Conservation (phyloP, 2,888 invertebrate genomes). For the Drosophila maculinotata region DNA sequence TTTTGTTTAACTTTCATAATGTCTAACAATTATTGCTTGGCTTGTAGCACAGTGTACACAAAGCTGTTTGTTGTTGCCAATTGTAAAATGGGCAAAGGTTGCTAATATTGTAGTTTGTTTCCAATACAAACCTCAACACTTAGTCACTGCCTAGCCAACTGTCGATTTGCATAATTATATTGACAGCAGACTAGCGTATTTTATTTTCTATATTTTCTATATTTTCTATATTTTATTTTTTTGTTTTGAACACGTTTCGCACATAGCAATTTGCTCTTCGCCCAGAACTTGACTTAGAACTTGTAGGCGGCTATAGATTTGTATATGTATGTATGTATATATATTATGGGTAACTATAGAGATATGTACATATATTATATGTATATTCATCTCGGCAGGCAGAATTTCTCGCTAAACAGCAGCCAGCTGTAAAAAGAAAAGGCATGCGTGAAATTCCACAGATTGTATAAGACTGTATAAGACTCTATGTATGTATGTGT, state of each 20-base stretch:
- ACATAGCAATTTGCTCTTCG: constrained; percentile 27
- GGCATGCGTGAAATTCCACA: constrained; percentile 52
- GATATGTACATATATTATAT: not conserved
- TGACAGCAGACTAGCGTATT: constrained; percentile 40
- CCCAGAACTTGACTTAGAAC: constrained; percentile 24
- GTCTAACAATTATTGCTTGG: too few relatives aligned
- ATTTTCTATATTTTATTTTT: constrained; percentile 2
- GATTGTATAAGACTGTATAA: constrained; percentile 34
- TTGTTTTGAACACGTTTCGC: constrained; percentile 52
- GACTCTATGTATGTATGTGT: too few relatives aligned
- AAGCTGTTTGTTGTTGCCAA: constrained; percentile 4
- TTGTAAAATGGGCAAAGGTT: constrained; percentile 26
- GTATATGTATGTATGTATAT: not conserved
- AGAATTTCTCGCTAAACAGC: constrained; percentile 21
- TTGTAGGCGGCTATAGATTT: constrained; percentile 26
- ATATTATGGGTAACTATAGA: too few relatives aligned
- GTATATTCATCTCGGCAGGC: not conserved
- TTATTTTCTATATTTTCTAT: constrained; percentile 1
- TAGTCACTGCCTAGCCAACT: constrained; percentile 30
- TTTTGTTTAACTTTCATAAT: too few relatives aligned
- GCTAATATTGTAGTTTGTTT: constrained; percentile 3
- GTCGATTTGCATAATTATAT: constrained; percentile 63
- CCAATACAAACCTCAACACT: constrained; percentile 20
- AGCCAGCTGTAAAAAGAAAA: constrained; percentile 28
- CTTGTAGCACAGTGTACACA: too few relatives aligned